A percentile compares a stretch with the other conserved stretches of the same genome.
Evolutionary conservation across 1,140 invertebrate genomes (phyloP).

Genomic region (Grapholita molesta): DNA sequence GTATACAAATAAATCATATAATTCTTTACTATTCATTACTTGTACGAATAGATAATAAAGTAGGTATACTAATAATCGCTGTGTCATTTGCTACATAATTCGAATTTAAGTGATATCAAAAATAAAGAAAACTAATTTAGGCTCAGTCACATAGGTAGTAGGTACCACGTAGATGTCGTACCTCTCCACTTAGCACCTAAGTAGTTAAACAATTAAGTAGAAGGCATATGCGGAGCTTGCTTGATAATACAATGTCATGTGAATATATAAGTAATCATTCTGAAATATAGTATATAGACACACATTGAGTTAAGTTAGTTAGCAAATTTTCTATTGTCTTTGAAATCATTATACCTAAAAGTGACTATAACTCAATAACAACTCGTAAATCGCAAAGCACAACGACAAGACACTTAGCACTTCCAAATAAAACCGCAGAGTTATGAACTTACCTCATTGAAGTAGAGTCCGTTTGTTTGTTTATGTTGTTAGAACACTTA

Average conservation of each 20-base stretch:
- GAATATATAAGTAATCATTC: background rate
- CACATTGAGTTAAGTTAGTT: background rate
- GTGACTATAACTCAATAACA: background rate
- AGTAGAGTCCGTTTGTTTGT: conserved; percentile 26
- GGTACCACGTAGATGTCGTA: background rate
- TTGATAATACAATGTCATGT: too few relatives aligned
- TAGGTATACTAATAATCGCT: background rate
- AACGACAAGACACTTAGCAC: conserved; percentile 1
- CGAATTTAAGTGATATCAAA: background rate
- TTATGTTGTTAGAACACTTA: conserved; percentile 22
- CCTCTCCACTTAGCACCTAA: background rate
- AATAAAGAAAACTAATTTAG: background rate
- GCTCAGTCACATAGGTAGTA: background rate
- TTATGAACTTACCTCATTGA: conserved; percentile 57
- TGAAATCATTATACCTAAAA: background rate
- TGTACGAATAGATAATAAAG: background rate
- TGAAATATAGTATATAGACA: background rate
- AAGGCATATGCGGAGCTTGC: background rate
- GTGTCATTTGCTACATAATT: background rate
- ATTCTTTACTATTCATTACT: background rate
- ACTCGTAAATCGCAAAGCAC: conserved; percentile 10
- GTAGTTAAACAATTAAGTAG: background rate
- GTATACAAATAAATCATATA: too few relatives aligned
- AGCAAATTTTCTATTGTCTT: background rate
- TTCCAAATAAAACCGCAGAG: conserved; percentile 9